Evolutionary conservation across 2,888 invertebrate species (phyloP).

Genomic region (Cotesia congregata): DNA sequence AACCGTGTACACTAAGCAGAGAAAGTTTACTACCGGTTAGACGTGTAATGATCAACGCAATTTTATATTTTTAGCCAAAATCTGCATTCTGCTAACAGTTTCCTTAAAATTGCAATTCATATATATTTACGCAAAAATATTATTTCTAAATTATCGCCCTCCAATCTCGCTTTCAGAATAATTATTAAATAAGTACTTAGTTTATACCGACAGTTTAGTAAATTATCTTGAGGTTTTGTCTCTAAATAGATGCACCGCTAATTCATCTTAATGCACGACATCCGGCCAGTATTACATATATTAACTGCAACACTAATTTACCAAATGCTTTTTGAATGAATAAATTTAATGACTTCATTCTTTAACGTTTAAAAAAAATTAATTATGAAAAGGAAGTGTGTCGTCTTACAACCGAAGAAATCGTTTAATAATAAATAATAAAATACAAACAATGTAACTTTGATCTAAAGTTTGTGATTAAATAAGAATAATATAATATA

Average conservation of each 20-base stretch:
- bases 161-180: conserved; percentile 20
- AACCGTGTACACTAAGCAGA: conserved; percentile 5
- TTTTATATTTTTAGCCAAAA: neutral
- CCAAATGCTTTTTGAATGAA: conserved; percentile 35
- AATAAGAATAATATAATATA: neutral
- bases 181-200: conserved; percentile 51
- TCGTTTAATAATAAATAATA: neutral
- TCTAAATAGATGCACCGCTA: conserved; percentile 62
- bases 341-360: neutral
- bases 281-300: conserved; percentile 53
- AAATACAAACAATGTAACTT: neutral
- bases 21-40: conserved; percentile 22
- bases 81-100: neutral
- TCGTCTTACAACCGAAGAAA: neutral
- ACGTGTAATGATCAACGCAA: conserved; percentile 1
- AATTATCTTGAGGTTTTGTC: conserved; percentile 59
- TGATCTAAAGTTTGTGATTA: neutral
- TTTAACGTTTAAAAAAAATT: neutral
- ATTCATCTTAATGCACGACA: conserved; percentile 62
- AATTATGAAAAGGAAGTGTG: conserved; percentile 11
- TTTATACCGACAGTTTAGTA: conserved; percentile 50
- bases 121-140: too few species aligned
- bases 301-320: conserved; percentile 45
- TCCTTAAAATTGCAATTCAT: too few species aligned
- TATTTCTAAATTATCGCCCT: too few species aligned